Base-by-base conservation (phyloP, 2,888 invertebrate species). In the Criorhina ranunculi region DNA sequence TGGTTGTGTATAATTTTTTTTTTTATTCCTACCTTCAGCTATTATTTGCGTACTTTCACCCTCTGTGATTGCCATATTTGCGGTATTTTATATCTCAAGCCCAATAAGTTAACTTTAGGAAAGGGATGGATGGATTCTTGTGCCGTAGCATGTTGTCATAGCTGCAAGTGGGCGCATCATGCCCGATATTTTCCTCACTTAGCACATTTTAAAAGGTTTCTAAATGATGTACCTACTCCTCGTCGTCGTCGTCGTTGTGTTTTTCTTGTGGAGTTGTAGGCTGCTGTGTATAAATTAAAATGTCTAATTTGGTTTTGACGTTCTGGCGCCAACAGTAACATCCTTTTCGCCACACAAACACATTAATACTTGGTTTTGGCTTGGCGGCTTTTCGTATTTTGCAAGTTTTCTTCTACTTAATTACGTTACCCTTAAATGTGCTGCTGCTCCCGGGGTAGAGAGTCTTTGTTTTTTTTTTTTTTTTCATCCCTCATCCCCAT, bases 51-150 rank as follows among this genome's bases (percentile, higher is more conserved):
- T 81, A 70, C 66, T 82, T 82, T 72, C 77, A 77, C 82, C 82
- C 78, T 72, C 82, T 82, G 66, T 72, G 82, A 82, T 82, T 82
- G 82, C 78, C 82, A 82, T 82, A 82, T 82, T 82, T 82, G 82
- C 53, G 82, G 82, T 82, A 72, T 82, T 82, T 82, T 78, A 82
- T 82, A 78, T 77, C 82, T 78, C 77, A 82, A 82, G 82, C 82
- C 78, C 77, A 82, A 76, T 82, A 77, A 82, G 82, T 82, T 78
- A 82, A 82, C 66, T 82, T 82, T 24, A 59, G 82, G 78, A n/a
- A n/a, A n/a, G n/a, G n/a, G n/a, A n/a, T n/a, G n/a, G n/a, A n/a
- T n/a, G 77, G 82, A 60, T 82, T 70, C 40, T 67, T 76, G 55
- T 64, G 77, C 51, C 44, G 42, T 29, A 15, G 77, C 9, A 44